Base-by-base conservation (phyloP, 2,113 vertebrate genomes). In the Grantiella picta region DNA sequence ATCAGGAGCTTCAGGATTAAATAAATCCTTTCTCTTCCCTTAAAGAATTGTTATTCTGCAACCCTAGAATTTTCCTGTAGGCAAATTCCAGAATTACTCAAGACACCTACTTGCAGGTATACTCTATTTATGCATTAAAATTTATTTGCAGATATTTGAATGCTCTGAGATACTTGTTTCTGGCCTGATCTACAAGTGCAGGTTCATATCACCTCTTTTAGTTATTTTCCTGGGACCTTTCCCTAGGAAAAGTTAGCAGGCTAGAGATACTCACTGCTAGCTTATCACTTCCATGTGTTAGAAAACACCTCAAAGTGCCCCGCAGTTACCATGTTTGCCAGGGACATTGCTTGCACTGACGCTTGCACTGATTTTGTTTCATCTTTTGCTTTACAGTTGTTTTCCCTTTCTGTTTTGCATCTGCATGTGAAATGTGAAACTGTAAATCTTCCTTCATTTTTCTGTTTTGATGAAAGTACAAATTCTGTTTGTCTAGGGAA, bases 181-280 rank as follows among this genome's bases (percentile, higher is more conserved):
- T 72, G 64, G 54, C 53, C 95, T 93, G 83, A 91, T 71, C 71
- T 72, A 33, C 73, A 15, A 69, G 57, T 94, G 35, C 35, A 7
- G 77, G 52, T 94, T 95, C 81, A 49, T 54, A 65, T 96, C 57
- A 83, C 63, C 22, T n/a, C 22, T 35, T 56, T 47, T 42, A 72
- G 8, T 14, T 35, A 49, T 45, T 56, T 77, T 50, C 5, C 23
- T 66, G 28, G 86, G 54, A 84, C 76, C 50, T 92, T 91, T 90
- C 95, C 86, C 73, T 90, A 50, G 50, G 85, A 68, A 95, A 87
- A 97, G 95, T 77, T 91, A 93, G 71, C 82, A 95, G 68, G 54
- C 84, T 88, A 85, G 84, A 91, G 94, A 66, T 81, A 80, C 86
- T 96, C 96, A 81, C 85, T 97, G 90, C 89, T 94, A 81, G 84